phyloP scores from a whole-genome alignment of 2,888 invertebrate genomes.

The Amphimallon solstitiale region DNA sequence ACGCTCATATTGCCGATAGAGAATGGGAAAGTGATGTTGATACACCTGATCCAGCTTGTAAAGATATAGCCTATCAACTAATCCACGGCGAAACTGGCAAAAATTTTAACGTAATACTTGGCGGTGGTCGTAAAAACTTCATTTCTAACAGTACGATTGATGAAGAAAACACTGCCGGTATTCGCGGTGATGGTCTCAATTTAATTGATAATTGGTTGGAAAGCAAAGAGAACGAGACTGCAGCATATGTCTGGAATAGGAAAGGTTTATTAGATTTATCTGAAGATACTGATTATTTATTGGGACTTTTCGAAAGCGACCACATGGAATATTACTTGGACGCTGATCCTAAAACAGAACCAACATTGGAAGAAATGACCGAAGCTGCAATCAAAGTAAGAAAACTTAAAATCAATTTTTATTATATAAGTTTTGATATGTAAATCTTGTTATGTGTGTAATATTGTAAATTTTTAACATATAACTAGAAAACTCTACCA shows the following conservation, averaged over 20 bases:
- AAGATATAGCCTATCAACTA: slow-evolving; percentile 80
- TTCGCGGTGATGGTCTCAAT: slow-evolving; percentile 72
- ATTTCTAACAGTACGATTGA: slow-evolving; percentile 66
- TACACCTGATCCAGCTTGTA: slow-evolving; percentile 60
- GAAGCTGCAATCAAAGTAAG: slow-evolving; percentile 71
- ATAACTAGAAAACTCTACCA: no score
- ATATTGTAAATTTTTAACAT: no score
- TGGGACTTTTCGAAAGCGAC: slow-evolving; percentile 53
- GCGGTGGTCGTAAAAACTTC: slow-evolving; percentile 78
- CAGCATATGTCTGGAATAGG: slow-evolving; percentile 68
- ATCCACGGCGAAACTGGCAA: slow-evolving; percentile 74
- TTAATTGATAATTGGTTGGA: slow-evolving; percentile 74
- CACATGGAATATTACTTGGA: slow-evolving; percentile 72
- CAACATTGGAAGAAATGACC: slow-evolving; percentile 80
- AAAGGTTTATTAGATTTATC: slow-evolving; percentile 65
- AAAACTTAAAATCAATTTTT: no score
- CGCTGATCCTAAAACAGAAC: slow-evolving; percentile 67
- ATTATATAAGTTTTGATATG: no score
- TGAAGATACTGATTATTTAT: slow-evolving; percentile 67
- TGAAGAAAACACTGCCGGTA: slow-evolving; percentile 67
- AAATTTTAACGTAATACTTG: slow-evolving; percentile 79
- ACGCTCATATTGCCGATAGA: slow-evolving; percentile 77
- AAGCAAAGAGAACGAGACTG: slow-evolving; percentile 61
- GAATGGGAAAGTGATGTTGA: slow-evolving; percentile 79
- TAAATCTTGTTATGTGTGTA: no score